These are phyloP conservation scores for Dromococcyx pavoninus DNA, from an alignment of 2,797 vertebrate species.

Conservation along the genomic window DNA sequence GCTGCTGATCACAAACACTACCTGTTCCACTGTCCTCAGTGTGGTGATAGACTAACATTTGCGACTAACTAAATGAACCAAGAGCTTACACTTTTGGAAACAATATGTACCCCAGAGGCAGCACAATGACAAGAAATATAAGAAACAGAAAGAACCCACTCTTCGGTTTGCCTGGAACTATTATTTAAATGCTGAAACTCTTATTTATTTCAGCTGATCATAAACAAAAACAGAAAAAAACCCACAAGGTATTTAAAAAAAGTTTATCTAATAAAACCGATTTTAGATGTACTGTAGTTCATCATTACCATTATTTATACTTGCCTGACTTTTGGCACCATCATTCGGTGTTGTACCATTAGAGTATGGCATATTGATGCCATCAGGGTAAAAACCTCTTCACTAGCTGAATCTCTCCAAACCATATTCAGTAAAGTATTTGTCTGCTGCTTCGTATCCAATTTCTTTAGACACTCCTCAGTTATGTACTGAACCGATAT, in stretches of 20 bases:
- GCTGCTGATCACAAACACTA: not conserved
- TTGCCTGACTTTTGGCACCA: conserved; percentile 98
- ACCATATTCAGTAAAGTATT: conserved; percentile 92
- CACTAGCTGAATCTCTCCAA: conserved; percentile 95
- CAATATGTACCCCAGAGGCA: not conserved
- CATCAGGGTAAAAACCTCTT: conserved; percentile 96
- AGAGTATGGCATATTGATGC: conserved; percentile 96
- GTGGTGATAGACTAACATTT: not conserved
- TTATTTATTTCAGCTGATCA: not conserved
- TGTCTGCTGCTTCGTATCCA: conserved; percentile 96
- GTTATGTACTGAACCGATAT: conserved; percentile 90
- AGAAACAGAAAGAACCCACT: not conserved
- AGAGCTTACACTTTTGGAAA: not conserved
- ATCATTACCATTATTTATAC: not conserved
- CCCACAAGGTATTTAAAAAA: not conserved
- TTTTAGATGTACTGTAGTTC: not conserved
- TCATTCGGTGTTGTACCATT: conserved; percentile 98
- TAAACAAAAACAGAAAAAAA: not conserved
- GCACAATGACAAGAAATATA: not conserved
- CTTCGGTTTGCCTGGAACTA: not conserved
- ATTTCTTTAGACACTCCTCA: conserved; percentile 92
- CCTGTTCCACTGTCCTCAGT: not conserved
- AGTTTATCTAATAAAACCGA: not conserved
- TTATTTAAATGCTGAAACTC: not conserved
- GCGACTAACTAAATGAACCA: not conserved